A percentile compares a stretch with the other conserved stretches of the same genome.
phyloP scores from a whole-genome alignment of 1,140 invertebrate species.

The Plectrocnemia conspersa region DNA sequence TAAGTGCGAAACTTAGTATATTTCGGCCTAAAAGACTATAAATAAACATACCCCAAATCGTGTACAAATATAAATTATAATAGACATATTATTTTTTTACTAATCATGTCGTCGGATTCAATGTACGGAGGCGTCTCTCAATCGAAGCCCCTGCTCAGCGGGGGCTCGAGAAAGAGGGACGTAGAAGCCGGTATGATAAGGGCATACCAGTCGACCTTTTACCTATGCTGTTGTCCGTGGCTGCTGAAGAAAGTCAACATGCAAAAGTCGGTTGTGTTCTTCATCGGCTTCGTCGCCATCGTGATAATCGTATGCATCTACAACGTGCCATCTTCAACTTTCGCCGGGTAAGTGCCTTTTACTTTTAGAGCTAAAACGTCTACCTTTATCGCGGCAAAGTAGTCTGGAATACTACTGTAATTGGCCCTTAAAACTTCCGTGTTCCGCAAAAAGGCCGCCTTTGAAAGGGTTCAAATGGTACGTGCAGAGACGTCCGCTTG shows the following conservation, averaged over 20 bases:
- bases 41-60: no score
- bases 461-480: no score
- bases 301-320: slow-evolving; percentile 72
- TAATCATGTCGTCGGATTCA: slow-evolving; percentile 38
- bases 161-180: slow-evolving; percentile 41
- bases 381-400: no score
- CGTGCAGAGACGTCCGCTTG: no score
- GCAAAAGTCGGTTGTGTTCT: slow-evolving; percentile 63
- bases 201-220: slow-evolving; percentile 30
- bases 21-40: background rate
- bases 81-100: slow-evolving; percentile 44
- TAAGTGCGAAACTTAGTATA: background rate
- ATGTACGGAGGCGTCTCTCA: slow-evolving; percentile 35
- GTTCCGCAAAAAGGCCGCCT: no score
- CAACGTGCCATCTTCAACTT: slow-evolving; percentile 54
- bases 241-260: slow-evolving; percentile 64
- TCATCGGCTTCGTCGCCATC: slow-evolving; percentile 62
- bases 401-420: no score
- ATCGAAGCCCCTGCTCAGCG: slow-evolving; percentile 41
- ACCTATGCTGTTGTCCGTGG: slow-evolving; percentile 53
- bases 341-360: background rate
- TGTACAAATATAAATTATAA: slow-evolving; percentile 3
- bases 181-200: slow-evolving; percentile 5
- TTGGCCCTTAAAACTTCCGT: no score
- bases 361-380: no score